These are phyloP conservation scores for Anoplopoma fimbria DNA, from an alignment of 2,113 vertebrate species.

Conservation along the genomic window DNA sequence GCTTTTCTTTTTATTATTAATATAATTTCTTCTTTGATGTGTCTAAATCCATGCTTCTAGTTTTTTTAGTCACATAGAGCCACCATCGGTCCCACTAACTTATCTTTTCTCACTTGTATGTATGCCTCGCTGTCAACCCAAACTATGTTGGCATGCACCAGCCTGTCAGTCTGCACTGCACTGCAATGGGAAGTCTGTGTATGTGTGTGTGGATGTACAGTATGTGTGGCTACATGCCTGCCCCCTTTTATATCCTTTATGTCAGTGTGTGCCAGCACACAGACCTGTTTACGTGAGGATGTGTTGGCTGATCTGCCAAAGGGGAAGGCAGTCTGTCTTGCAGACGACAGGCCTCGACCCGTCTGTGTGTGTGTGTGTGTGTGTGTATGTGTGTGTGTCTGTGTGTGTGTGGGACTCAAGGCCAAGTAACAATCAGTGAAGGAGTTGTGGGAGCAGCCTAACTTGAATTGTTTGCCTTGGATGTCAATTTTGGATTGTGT, in stretches of 20 bases:
- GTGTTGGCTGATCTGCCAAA: conserved; percentile 53
- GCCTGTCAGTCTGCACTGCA: conserved; percentile 39
- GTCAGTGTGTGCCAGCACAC: conserved; percentile 42
- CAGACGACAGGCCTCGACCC: conserved; percentile 44
- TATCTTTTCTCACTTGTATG: background rate
- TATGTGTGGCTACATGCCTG: conserved; percentile 58
- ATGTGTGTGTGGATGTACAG: background rate
- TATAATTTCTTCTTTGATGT: background rate
- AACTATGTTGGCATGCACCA: conserved; percentile 38
- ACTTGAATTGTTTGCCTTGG: background rate
- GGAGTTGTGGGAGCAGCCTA: background rate
- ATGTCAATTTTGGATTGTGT: background rate
- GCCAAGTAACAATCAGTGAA: background rate
- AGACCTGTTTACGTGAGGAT: conserved; percentile 57
- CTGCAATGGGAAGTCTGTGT: conserved; percentile 4
- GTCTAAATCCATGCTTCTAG: background rate
- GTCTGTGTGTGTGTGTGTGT: conserved; percentile 27
- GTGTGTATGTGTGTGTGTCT: conserved; percentile 11
- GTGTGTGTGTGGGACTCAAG: conserved; percentile 1
- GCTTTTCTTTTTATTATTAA: background rate
- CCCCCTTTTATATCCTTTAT: conserved; percentile 47
- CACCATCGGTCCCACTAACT: background rate
- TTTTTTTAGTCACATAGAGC: background rate
- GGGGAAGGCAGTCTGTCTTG: conserved; percentile 35
- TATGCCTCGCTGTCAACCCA: background rate